Evolutionary conservation across 2,113 vertebrate genomes (phyloP).

Genomic region (Cyrtonyx montezumae): DNA sequence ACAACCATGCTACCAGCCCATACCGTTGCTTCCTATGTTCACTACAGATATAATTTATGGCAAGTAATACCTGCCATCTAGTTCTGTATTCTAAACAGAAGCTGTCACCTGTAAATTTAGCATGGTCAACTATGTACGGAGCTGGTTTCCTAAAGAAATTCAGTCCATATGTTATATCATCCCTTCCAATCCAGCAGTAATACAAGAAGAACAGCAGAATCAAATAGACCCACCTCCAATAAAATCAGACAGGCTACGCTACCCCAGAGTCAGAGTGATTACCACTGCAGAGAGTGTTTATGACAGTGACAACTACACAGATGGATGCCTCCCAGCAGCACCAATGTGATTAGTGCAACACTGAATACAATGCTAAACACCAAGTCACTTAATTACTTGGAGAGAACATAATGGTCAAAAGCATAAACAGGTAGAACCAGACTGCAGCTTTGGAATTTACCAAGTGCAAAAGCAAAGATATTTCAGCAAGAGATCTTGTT

Average conservation of each 20-base stretch:
- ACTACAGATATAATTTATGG: background rate
- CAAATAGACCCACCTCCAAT: background rate
- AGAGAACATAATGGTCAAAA: background rate
- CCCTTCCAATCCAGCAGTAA: background rate
- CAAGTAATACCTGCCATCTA: background rate
- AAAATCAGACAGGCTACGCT: background rate
- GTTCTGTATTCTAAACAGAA: background rate
- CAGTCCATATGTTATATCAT: background rate
- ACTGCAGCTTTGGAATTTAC: background rate
- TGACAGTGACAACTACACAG: background rate
- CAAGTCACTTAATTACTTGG: background rate
- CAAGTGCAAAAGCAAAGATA: background rate
- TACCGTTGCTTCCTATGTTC: background rate
- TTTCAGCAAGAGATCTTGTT: background rate
- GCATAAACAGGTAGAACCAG: background rate
- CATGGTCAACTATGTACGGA: background rate
- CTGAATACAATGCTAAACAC: background rate
- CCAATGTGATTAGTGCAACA: background rate
- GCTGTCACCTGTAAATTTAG: background rate
- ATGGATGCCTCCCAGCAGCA: background rate
- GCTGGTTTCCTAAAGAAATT: background rate
- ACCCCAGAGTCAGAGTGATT: background rate
- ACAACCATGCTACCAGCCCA: background rate
- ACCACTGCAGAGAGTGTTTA: background rate
- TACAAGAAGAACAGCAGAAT: background rate